Base-by-base conservation (phyloP, 2,113 vertebrate genomes). In the Gopherus flavomarginatus region DNA sequence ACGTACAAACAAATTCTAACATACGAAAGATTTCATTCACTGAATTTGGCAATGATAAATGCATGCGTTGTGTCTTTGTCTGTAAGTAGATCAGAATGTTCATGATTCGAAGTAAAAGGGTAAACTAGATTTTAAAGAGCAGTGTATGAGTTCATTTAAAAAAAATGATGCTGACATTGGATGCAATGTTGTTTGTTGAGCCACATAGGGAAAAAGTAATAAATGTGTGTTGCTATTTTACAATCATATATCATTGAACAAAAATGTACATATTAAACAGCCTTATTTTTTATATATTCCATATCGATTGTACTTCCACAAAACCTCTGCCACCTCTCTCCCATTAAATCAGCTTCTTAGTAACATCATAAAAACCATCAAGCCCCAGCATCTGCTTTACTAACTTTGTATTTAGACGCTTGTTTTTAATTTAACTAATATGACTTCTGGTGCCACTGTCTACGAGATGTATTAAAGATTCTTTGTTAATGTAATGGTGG, bases 401-500 rank as follows among this genome's bases (percentile, higher is more conserved):
- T 82, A 50, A 86, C 50, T 83, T 89, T 95, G 6, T 8, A 38
- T 93, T 50, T 95, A 38, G 65, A 96, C 77, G 88, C 56, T 56
- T 93, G 57, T 57, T 93, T 87, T 93, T 84, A 96, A 50, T 93
- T 97, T 96, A 94, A 87, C 75, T 94, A 42, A 72, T 94, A 92
- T 77, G 80, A 90, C 27, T 92, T 87, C 83, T 93, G 93, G 77
- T 97, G 84, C 9, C 1, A 4, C 56, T 92, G 49, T 92, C 49
- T 97, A 96, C 11, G 82, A 92, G 62, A 81, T 87, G 27, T 49
- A 81, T 84, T 93, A 79, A 75, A 85, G 24, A 59, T 88, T 54
- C 93, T 95, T 91, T 96, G 77, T 83, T 94, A 72, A 12, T 62
- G 85, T 90, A 87, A 83, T 83, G 47, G 50, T 84, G 69, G 27